These are phyloP conservation scores for Ptilodon capucinus DNA, from an alignment of 2,888 invertebrate genomes.

Conservation along the genomic window DNA sequence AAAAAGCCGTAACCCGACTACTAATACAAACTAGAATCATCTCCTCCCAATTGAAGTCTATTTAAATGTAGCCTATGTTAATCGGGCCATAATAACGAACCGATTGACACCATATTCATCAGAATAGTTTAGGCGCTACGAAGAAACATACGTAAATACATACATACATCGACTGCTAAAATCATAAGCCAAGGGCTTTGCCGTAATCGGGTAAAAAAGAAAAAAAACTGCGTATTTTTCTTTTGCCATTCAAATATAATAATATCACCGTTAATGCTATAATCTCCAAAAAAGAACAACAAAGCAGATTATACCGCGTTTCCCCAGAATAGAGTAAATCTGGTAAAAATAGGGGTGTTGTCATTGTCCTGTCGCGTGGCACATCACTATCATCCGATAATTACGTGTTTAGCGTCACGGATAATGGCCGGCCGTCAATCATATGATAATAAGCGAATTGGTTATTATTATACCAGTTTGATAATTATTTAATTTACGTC, in stretches of 20 bases:
- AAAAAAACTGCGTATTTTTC: too few species aligned
- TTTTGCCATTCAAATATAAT: slow-evolving; percentile 11
- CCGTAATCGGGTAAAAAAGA: too few species aligned
- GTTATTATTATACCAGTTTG: slow-evolving; percentile 15
- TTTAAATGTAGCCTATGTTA: too few species aligned
- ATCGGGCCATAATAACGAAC: too few species aligned
- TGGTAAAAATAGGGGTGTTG: slow-evolving; percentile 40
- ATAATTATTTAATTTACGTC: slow-evolving; percentile 1
- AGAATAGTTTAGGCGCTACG: too few species aligned
- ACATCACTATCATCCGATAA: slow-evolving; percentile 50
- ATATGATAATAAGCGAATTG: slow-evolving; percentile 32
- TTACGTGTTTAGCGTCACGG: slow-evolving; percentile 39
- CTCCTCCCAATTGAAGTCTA: too few species aligned
- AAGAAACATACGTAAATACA: too few species aligned
- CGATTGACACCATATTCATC: too few species aligned
- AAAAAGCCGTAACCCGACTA: too few species aligned
- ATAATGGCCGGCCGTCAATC: slow-evolving; percentile 49
- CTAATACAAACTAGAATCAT: too few species aligned
- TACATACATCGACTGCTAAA: too few species aligned
- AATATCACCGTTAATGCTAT: slow-evolving; percentile 25
- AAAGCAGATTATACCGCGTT: slow-evolving; percentile 35
- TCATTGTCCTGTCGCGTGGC: slow-evolving; percentile 33
- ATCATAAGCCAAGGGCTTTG: too few species aligned
- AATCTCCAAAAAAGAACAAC: slow-evolving; percentile 36
- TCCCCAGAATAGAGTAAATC: slow-evolving; percentile 49